A percentile compares a stretch with the other conserved stretches of the same genome.
These are phyloP conservation scores for Oncorhynchus nerka DNA, from an alignment of 2,113 vertebrate species.

Conservation along the genomic window DNA sequence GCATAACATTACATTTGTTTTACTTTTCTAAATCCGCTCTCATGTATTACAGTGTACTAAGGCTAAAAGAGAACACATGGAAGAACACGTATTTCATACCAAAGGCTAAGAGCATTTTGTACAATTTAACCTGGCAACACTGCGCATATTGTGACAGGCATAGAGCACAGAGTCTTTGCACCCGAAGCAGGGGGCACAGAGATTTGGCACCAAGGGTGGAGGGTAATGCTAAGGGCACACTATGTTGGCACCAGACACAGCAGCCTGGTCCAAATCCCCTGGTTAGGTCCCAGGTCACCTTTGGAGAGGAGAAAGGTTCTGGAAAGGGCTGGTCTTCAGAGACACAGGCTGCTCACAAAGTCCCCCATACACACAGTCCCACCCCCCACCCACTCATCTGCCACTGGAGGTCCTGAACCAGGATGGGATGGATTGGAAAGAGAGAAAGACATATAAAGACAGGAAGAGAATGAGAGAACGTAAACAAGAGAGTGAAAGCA, in stretches of 20 bases:
- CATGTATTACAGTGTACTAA: too few species aligned
- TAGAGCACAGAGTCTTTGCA: constrained; percentile 48
- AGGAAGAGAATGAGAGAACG: too few species aligned
- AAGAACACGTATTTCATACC: neutral
- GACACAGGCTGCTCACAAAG: neutral
- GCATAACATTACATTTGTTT: too few species aligned
- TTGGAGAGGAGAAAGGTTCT: constrained; percentile 30
- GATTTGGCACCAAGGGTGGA: constrained; percentile 38
- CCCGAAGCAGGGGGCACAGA: constrained; percentile 31
- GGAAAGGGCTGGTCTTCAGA: neutral
- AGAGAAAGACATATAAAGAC: too few species aligned
- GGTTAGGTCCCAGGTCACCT: constrained; percentile 23
- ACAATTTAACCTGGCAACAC: constrained; percentile 42
- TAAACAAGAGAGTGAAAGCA: constrained; percentile 10
- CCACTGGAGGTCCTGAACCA: neutral
- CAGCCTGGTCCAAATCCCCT: constrained; percentile 34
- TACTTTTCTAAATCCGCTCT: too few species aligned
- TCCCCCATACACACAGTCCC: neutral
- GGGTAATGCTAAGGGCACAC: constrained; percentile 25
- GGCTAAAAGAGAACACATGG: too few species aligned
- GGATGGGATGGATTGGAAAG: neutral
- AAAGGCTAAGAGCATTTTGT: neutral
- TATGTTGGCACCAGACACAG: constrained; percentile 38
- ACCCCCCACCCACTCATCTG: neutral
- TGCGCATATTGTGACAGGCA: constrained; percentile 30